Evolutionary conservation across 2,113 vertebrate genomes (phyloP), one percentile per base, ranked within the genome.

Genomic region (Progne subis): DNA sequence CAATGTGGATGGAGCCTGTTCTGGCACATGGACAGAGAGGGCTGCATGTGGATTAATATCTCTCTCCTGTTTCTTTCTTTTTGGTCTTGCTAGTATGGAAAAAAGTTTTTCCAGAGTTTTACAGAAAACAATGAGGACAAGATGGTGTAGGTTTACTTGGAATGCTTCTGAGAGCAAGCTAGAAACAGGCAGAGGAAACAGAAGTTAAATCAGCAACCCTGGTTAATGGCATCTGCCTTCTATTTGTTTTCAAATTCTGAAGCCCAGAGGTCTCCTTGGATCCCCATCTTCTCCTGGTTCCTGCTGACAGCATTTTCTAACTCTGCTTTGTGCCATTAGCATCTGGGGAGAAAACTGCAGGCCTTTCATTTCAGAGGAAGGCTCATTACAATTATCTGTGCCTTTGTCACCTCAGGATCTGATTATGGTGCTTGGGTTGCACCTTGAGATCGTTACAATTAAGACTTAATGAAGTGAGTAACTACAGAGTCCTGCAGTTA

Each of bases 391-490:
- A 86, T 94, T 88, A 86, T 92, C 79, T 46, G 68, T 80, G 85
- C 65, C 83, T 95, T 53, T 75, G 83, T 75, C 86, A 96, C 95
- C 91, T 95, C 49, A 6, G 83, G 91, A 94, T 95, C 83, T 92
- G 91, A 95, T 95, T 94, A 91, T 7, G 5, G 83, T 60, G 57
- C 95, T 89, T 85, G 95, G 80, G 86, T 89, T 92, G 80, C 83
- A 86, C 91, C 94, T 95, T 94, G 92, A 59, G 82, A 89, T 82
- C 3, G 5, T 94, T 95, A 90, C 86, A 88, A 80, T 93, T 92
- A 94, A 97, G 82, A 69, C 86, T 94, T 96, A 97, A 97, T 94
- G 92, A 95, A 92, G 94, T 93, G 92, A 95, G 34, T 92, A 94
- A 94, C 88, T 67, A 83, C 47, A 59, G 88, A 80, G 82, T 88